Conservation (phyloP, 1,140 invertebrate species). For the Heterodera carotae region DNA sequence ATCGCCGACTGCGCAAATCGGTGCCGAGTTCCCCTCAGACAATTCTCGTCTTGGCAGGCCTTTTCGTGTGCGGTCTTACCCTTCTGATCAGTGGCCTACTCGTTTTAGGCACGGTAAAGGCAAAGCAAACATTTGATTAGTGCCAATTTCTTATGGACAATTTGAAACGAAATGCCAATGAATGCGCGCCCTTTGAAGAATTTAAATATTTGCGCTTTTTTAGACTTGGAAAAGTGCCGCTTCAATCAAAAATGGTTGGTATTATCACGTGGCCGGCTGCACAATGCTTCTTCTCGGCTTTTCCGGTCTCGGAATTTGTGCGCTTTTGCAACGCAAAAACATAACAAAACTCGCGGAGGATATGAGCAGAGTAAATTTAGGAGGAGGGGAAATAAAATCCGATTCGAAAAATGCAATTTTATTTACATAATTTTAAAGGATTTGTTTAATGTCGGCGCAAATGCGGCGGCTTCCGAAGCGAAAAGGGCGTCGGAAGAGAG, state of each 20-base stretch:
- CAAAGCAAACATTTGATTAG: neutral
- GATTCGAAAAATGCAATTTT: no score
- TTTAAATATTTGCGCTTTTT: neutral
- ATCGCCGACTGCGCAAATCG: slow-evolving; percentile 20
- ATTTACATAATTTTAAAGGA: neutral
- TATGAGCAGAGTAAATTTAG: slow-evolving; percentile 34
- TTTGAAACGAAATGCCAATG: neutral
- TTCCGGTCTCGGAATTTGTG: slow-evolving; percentile 27
- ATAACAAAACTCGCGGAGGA: slow-evolving; percentile 30
- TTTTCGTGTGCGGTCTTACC: slow-evolving; percentile 41
- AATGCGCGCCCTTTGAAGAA: no score
- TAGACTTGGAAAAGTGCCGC: neutral
- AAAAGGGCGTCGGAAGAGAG: neutral
- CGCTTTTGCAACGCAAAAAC: slow-evolving; percentile 41
- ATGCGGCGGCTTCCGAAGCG: neutral
- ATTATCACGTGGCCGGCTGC: slow-evolving; percentile 19
- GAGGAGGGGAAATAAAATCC: no score
- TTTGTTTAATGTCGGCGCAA: neutral
- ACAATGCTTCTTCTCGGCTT: slow-evolving; percentile 31
- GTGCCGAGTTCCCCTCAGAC: slow-evolving; percentile 39
- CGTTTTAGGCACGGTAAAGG: slow-evolving; percentile 34
- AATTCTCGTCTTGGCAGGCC: slow-evolving; percentile 35
- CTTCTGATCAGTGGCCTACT: slow-evolving; percentile 39
- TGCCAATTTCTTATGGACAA: slow-evolving; percentile 8
- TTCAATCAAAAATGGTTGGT: slow-evolving; percentile 10